Evolutionary conservation across 2,888 invertebrate species (phyloP).

Genomic region (Andrena flavipes): DNA sequence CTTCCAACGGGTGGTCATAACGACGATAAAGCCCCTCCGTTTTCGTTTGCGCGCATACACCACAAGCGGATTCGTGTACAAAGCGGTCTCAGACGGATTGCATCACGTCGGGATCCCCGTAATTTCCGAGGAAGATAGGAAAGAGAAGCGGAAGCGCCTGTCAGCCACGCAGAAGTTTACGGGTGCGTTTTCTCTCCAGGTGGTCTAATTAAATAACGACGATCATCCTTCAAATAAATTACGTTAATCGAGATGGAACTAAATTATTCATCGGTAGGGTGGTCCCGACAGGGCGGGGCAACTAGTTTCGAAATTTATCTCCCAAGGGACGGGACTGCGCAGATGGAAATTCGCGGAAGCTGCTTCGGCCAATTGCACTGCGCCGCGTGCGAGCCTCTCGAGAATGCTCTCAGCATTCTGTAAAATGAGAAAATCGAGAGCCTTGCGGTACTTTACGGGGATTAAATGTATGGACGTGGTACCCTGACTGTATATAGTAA

Average conservation of each 20-base stretch:
- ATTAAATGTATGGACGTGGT: too few relatives aligned
- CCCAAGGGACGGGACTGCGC: neutral
- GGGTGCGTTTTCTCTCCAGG: slow-evolving; percentile 37
- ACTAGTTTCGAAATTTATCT: slow-evolving; percentile 15
- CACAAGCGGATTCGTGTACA: slow-evolving; percentile 42
- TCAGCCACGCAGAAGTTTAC: too few relatives aligned
- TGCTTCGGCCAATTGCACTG: too few relatives aligned
- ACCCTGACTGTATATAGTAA: too few relatives aligned
- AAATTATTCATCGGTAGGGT: slow-evolving; percentile 20
- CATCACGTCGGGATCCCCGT: slow-evolving; percentile 7
- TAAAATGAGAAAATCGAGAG: slow-evolving; percentile 3
- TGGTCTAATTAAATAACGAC: slow-evolving; percentile 62
- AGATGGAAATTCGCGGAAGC: too few relatives aligned
- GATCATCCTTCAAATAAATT: slow-evolving; percentile 32
- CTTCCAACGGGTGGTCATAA: slow-evolving; percentile 35
- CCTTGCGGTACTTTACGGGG: neutral
- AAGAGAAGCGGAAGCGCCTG: slow-evolving; percentile 11
- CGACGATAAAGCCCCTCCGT: slow-evolving; percentile 25
- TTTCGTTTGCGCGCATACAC: slow-evolving; percentile 28
- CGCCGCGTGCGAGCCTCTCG: too few relatives aligned
- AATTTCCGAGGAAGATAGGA: slow-evolving; percentile 15
- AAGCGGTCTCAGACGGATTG: slow-evolving; percentile 23
- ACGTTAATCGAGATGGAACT: slow-evolving; percentile 18
- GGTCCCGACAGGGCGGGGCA: slow-evolving; percentile 3
- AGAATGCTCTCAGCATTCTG: too few relatives aligned